Evolutionary conservation across 1,140 invertebrate genomes (phyloP).

Genomic region (Drosophila navojoa): DNA sequence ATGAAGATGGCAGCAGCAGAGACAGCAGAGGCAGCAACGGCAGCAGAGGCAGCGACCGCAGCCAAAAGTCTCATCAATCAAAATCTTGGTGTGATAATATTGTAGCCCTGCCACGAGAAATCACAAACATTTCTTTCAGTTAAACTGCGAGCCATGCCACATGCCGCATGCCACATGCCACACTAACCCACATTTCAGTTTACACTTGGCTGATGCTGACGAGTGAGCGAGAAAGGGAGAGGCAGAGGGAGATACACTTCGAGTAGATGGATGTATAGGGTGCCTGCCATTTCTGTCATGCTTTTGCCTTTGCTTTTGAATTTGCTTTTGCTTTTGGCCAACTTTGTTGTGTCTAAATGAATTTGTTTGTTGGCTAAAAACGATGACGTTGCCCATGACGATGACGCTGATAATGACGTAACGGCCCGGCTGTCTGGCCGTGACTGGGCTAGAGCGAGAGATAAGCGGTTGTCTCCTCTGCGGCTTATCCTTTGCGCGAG

Average conservation of each 20-base stretch:
- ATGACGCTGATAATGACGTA: conserved; percentile 48
- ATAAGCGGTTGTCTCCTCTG: background rate
- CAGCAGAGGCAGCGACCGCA: conserved; percentile 28
- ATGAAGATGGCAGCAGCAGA: background rate
- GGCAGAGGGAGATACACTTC: background rate
- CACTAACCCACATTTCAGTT: conserved; percentile 72
- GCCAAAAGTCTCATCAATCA: conserved; percentile 74
- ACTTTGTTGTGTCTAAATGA: conserved; percentile 52
- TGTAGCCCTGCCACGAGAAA: conserved; percentile 67
- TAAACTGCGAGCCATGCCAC: conserved; percentile 42
- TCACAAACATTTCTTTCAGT: conserved; percentile 73
- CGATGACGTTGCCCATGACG: conserved; percentile 49
- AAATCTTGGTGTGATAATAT: conserved; percentile 77
- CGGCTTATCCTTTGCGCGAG: conserved; percentile 37
- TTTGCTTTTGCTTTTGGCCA: conserved; percentile 47
- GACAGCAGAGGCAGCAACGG: conserved; percentile 13
- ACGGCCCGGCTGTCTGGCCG: conserved; percentile 41
- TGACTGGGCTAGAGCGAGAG: background rate
- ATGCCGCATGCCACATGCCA: conserved; percentile 21
- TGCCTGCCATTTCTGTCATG: conserved; percentile 27
- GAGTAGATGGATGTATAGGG: background rate
- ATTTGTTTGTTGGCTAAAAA: conserved; percentile 40
- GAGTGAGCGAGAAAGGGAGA: conserved; percentile 1
- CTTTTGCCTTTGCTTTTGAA: conserved; percentile 4
- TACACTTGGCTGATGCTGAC: conserved; percentile 31